Evolutionary conservation across 2,797 vertebrate species (phyloP).

Genomic region (Takifugu ocellatus): DNA sequence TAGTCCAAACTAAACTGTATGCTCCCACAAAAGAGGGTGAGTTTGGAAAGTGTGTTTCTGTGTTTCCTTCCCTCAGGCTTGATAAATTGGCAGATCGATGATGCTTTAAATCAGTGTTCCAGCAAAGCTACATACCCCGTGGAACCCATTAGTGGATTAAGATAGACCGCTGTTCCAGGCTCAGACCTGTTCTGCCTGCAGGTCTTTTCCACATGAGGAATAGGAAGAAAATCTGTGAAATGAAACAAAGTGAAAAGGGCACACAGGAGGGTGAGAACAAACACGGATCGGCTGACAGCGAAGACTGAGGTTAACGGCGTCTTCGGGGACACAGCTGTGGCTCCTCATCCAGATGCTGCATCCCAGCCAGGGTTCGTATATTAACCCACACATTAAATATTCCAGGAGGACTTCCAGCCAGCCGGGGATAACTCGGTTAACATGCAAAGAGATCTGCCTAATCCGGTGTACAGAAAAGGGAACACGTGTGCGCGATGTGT

Average conservation of each 20-base stretch:
- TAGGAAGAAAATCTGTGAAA: slow-evolving; percentile 34
- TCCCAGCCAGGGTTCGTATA: slow-evolving; percentile 5
- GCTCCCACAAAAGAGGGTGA: slow-evolving; percentile 21
- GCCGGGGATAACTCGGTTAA: slow-evolving; percentile 23
- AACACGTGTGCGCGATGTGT: slow-evolving; percentile 20
- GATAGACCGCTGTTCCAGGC: slow-evolving; percentile 56
- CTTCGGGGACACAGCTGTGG: slow-evolving; percentile 15
- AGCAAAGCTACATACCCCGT: slow-evolving; percentile 59
- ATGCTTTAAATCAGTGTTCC: slow-evolving; percentile 73
- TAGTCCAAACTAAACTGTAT: slow-evolving; percentile 38
- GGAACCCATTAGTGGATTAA: slow-evolving; percentile 73
- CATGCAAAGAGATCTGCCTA: slow-evolving; percentile 37
- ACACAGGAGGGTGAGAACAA: slow-evolving; percentile 39
- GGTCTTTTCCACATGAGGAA: slow-evolving; percentile 55
- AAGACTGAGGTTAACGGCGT: slow-evolving; percentile 23
- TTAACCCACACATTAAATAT: slow-evolving; percentile 11
- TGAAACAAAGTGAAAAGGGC: slow-evolving; percentile 50
- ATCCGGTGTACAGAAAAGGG: slow-evolving; percentile 18
- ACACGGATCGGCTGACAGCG: slow-evolving; percentile 30
- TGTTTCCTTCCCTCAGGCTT: slow-evolving; percentile 44
- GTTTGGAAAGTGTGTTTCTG: slow-evolving; percentile 40
- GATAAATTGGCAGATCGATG: slow-evolving; percentile 70
- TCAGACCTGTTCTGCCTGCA: slow-evolving; percentile 47
- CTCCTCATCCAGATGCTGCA: slow-evolving; percentile 1
- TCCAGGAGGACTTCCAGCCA: slow-evolving; percentile 19